Conservation (phyloP, 2,797 vertebrate species). For the Hemibagrus guttatus region DNA sequence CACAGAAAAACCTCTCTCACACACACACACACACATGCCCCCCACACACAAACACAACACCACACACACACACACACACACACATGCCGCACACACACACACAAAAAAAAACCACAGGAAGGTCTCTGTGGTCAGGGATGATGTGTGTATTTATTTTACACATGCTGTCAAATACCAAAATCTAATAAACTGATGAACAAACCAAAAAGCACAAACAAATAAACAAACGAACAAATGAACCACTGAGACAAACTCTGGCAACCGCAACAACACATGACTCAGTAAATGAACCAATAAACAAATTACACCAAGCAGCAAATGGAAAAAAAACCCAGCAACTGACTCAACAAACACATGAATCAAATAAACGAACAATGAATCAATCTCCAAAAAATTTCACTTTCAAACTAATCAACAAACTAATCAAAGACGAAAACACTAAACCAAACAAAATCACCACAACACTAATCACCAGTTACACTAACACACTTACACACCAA, state of each 20-base stretch:
- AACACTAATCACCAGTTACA: background rate
- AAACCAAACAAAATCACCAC: background rate
- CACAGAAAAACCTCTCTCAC: conserved; percentile 17
- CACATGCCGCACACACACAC: background rate
- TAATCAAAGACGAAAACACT: background rate
- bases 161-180: background rate
- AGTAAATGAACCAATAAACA: conserved; percentile 4
- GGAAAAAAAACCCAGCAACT: background rate
- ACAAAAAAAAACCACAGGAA: background rate
- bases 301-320: background rate
- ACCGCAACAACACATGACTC: background rate
- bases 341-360: background rate
- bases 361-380: background rate
- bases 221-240: background rate
- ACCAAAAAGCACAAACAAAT: background rate
- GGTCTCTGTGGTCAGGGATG: background rate
- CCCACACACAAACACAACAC: conserved; percentile 33
- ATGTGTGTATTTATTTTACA: conserved; percentile 11
- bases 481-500: background rate
- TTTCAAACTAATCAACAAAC: background rate
- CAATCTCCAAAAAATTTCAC: background rate
- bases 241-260: background rate
- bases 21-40: conserved; percentile 8
- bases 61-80: conserved; percentile 6
- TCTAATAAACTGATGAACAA: background rate